Base-by-base conservation (phyloP, 2,113 vertebrate species). In the Indicator indicator region DNA sequence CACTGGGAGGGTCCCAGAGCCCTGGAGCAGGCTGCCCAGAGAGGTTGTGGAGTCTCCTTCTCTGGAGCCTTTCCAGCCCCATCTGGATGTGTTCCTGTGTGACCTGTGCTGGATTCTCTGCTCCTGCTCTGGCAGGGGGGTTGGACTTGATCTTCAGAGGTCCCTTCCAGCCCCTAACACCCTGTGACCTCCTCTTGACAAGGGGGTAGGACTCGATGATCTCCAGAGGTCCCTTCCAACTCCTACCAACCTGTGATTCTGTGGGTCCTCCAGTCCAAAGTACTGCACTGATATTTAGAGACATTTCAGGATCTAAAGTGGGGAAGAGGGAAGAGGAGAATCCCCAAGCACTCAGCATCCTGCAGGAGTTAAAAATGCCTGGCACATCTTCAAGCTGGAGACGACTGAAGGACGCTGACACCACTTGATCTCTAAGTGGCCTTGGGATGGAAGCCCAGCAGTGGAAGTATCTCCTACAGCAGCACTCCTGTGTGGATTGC, bases 351-450 rank as follows among this genome's bases (percentile, higher is more conserved):
- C 23, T 60, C 55, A 38, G n/a, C 42, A 71, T 76, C 36, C 94
- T 75, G 46, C 58, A 86, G 30, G 83, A 69, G 59, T 1, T 71
- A 42, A 72, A 32, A 90, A 87, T 12, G 21, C 15, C 40, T 64
- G 64, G 58, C 71, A 75, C 44, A 70, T 52, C 42, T 83, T 62
- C 62, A 60, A 87, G 88, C 42, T 69, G 38, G 78, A 70, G 83
- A 95, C 84, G 65, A 59, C 62, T 76, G 20, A 94, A 87, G 79
- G 86, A 77, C 63, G 44, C 63, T 59, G 62, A 77, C 16, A 52
- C 33, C 73, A 79, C 77, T 59, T 83, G 83, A 96, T 91, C 87
- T 94, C 80, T 85, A 92, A 97, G 91, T n/a, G 21, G 85, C 38
- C n/a, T 69, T 93, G 67, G 71, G 86, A 94, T 94, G 68, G 94